These are phyloP conservation scores for Pelusios castaneus DNA, from an alignment of 2,113 vertebrate species.

Conservation along the genomic window DNA sequence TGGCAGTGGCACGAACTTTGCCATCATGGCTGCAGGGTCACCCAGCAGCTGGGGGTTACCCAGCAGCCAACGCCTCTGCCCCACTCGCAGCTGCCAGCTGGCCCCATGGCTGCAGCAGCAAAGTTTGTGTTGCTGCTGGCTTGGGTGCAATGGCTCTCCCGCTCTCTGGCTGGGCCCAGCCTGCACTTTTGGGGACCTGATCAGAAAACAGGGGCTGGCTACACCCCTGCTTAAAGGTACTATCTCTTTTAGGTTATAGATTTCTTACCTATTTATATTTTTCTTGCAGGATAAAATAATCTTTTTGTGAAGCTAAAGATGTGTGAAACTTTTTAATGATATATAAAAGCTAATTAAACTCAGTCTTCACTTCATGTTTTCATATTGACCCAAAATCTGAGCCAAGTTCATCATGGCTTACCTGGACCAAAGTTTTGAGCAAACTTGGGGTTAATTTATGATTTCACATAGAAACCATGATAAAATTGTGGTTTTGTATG, in stretches of 20 bases:
- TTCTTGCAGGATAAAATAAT: not conserved
- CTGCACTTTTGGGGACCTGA: too few species aligned
- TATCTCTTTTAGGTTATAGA: conserved; percentile 12
- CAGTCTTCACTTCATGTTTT: not conserved
- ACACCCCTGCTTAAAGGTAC: not conserved
- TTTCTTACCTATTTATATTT: not conserved
- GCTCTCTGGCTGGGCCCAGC: too few species aligned
- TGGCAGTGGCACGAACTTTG: too few species aligned
- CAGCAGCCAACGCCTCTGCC: too few species aligned
- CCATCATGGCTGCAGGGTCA: too few species aligned
- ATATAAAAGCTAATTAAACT: not conserved
- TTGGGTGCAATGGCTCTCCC: too few species aligned
- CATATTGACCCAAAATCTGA: conserved; percentile 25
- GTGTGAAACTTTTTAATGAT: conserved; percentile 27
- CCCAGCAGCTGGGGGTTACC: too few species aligned
- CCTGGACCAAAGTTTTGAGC: conserved; percentile 51
- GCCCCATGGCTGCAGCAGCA: too few species aligned
- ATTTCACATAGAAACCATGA: conserved; percentile 61
- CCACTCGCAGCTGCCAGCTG: too few species aligned
- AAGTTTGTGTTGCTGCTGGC: too few species aligned
- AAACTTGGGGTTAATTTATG: conserved; percentile 72
- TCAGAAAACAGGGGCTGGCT: too few species aligned
- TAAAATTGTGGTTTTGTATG: conserved; percentile 54
- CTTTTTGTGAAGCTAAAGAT: not conserved
- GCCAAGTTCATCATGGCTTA: conserved; percentile 26